These are phyloP conservation scores for Entomyzon cyanotis DNA, from an alignment of 2,113 vertebrate species.

Conservation along the genomic window DNA sequence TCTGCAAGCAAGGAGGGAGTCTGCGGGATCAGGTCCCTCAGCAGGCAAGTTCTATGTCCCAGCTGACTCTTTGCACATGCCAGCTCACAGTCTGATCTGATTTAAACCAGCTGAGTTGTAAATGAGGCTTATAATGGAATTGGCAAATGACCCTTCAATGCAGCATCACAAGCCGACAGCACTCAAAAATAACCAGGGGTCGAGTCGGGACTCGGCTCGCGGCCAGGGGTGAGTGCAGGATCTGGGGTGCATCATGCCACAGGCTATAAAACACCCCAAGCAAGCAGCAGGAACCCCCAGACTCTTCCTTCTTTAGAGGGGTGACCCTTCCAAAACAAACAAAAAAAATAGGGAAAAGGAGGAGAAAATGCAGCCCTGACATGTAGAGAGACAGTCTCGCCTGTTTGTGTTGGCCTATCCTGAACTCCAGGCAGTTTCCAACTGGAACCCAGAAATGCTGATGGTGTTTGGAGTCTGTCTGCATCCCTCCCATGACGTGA, in stretches of 20 bases:
- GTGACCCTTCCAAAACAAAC: neutral
- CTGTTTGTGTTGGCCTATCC: constrained; percentile 4
- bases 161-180: neutral
- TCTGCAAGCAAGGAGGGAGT: neutral
- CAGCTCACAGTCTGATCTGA: neutral
- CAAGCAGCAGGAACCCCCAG: neutral
- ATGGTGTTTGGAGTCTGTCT: constrained; percentile 47
- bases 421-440: constrained; percentile 33
- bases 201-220: neutral
- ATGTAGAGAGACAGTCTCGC: neutral
- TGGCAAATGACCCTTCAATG: constrained; percentile 34
- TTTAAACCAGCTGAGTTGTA: constrained; percentile 55
- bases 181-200: neutral
- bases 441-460: constrained; percentile 42
- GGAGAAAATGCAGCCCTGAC: neutral
- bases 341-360: neutral
- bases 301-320: neutral
- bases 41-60: neutral
- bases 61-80: neutral
- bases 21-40: neutral
- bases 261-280: neutral
- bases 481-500: constrained; percentile 24
- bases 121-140: constrained; percentile 58
- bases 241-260: neutral
- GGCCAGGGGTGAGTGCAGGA: fast-evolving